Evolutionary conservation across 2,113 vertebrate species (phyloP), one percentile per base, ranked within the genome.

Genomic region (Lophura nycthemera): DNA sequence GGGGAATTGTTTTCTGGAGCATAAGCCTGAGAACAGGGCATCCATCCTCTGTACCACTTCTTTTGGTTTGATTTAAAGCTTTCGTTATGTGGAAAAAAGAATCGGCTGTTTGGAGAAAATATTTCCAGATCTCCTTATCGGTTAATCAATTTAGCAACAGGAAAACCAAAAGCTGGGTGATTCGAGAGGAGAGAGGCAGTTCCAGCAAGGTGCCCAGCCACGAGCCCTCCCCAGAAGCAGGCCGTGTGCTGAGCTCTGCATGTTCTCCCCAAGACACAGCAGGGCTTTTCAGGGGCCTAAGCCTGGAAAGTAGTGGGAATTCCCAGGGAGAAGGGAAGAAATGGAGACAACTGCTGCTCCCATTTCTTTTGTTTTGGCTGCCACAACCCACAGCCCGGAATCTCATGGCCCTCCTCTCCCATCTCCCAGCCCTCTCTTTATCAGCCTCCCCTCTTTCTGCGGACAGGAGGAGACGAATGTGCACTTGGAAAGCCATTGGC

Each of bases 391-490:
- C 13, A 59, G 30, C 24, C 63, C 19, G 48, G 21, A 64, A 50
- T 32, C 24, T 59, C 36, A 6, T 7, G 4, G 17, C 50, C 13
- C 18, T 67, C 18, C 27, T 61, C 25, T 66, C 25, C 40, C 45
- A 74, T 50, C 64, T 84, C 29, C 8, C 36, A 70, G 30, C 27
- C 18, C 11, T 40, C 32, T 52, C 47, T 72, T 81, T 82, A 67
- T 92, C 79, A 77, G 22, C n/a, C 10, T 52, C 25, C 20, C n/a
- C 81, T 69, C 67, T 66, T 79, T 79, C 30, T 10, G 34, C 38
- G 86, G 90, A 40, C 74, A 84, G 91, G 75, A 88, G 29, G 74
- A 95, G 92, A 94, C 64, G 83, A 85, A 60, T 83, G 84, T 93
- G 70, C 67, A 7, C 83, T 97, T 95, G 88, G 95, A 94, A 75